Percentiles rank a stretch among this genome's conserved stretches.
phyloP scores from a whole-genome alignment of 2,888 invertebrate genomes.

The Ceriagrion tenellum region DNA sequence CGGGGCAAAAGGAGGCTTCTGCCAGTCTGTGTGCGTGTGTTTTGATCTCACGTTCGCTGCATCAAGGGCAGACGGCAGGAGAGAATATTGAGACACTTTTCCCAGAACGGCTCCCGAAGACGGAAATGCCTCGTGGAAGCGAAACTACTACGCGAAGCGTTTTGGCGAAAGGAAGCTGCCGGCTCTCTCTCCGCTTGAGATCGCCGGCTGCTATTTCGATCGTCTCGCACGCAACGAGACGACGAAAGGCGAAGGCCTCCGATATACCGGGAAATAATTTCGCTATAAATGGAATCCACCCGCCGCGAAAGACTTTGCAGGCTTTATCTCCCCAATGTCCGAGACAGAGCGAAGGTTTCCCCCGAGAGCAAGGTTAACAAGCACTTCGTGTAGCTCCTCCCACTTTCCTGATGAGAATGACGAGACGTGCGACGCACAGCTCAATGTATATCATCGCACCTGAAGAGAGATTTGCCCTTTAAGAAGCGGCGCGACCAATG shows the following conservation, averaged over 20 bases:
- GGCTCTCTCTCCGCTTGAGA: background rate
- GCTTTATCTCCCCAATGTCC: background rate
- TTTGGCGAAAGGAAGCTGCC: background rate
- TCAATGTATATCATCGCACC: too few species aligned
- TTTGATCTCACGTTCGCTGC: background rate
- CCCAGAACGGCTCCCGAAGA: background rate
- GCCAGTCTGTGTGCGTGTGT: background rate
- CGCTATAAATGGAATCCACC: background rate
- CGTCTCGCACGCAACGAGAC: background rate
- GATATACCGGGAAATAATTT: background rate
- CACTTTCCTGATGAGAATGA: background rate
- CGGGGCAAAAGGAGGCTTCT: background rate
- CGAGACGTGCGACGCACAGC: background rate
- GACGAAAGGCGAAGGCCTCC: background rate
- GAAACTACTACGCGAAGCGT: background rate
- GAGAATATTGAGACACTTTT: constrained; percentile 21
- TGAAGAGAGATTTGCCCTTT: too few species aligned
- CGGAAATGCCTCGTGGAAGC: constrained; percentile 7
- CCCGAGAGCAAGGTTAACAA: background rate
- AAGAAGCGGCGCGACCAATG: too few species aligned
- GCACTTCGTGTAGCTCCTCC: background rate
- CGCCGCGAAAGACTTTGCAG: background rate
- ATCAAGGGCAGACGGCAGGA: background rate
- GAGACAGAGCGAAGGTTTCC: background rate
- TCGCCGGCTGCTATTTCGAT: background rate